phyloP scores from a whole-genome alignment of 2,888 invertebrate species.

The Sminthurides aquaticus region DNA sequence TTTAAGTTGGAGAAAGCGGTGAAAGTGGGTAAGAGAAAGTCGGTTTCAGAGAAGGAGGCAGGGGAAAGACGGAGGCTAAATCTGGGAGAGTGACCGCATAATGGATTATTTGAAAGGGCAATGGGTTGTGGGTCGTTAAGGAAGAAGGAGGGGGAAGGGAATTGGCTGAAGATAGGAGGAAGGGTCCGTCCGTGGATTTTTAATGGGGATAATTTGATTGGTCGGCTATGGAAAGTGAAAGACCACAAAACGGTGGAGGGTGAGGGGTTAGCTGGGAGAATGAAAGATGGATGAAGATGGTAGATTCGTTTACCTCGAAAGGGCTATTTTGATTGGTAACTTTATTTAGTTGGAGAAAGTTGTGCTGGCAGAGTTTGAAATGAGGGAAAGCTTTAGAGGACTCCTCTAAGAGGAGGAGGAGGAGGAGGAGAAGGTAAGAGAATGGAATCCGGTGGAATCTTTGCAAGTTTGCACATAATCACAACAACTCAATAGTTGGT shows the following conservation, averaged over 20 bases:
- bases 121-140: not conserved
- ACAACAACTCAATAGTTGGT: not conserved
- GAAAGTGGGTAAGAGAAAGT: not conserved
- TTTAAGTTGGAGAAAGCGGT: too few relatives aligned
- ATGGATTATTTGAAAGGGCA: not conserved
- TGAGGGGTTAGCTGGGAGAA: too few relatives aligned
- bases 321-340: too few relatives aligned
- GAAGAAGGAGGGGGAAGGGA: not conserved
- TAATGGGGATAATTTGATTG: not conserved
- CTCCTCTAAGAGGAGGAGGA: conserved; percentile 7
- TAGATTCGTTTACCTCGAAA: too few relatives aligned
- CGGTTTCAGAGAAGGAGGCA: not conserved
- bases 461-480: not conserved
- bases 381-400: conserved; percentile 7
- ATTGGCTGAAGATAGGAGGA: not conserved
- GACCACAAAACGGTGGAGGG: not conserved
- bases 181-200: not conserved
- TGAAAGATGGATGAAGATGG: not conserved
- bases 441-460: not conserved
- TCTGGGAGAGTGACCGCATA: not conserved
- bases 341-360: not conserved
- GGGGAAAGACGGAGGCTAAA: not conserved
- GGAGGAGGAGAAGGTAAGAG: conserved; percentile 7
- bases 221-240: not conserved
- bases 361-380: too few relatives aligned